Evolutionary conservation across 2,113 vertebrate species (phyloP), one percentile per base, ranked within the genome.

Genomic region (Aphelocoma coerulescens): DNA sequence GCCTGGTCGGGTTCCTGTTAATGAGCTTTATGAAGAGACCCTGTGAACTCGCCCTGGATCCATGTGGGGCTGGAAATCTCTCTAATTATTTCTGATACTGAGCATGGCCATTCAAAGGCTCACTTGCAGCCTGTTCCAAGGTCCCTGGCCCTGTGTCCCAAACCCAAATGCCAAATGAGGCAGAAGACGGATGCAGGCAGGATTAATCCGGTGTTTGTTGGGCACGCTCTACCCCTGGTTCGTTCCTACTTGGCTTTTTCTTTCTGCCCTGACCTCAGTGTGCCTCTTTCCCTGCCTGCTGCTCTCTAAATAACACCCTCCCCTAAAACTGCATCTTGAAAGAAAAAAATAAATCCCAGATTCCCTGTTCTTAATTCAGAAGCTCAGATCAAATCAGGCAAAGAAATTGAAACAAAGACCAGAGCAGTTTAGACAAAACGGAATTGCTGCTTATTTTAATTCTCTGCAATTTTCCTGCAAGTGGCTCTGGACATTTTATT

Each of bases 381-480:
- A 94, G 62, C 74, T 97, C 94, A 85, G 91, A 57, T 95, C 82
- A 71, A 97, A 97, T 96, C 92, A 92, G 86, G 62, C 63, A 63
- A 74, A 94, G 65, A 43, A 58, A 91, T 68, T 54, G 80, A 81
- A 93, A 94, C 85, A 78, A 90, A 91, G 79, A 85, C 92, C 87
- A 91, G 87, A 76, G 66, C 61, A 30, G 13, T 46, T 94, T 18
- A 58, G 44, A 59, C 65, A 51, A 77, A 87, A 59, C 65, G 3
- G 51, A 79, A 33, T 43, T 1, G 28, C 24, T 9, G 16, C 14
- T 1, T 46, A 82, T 83, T 96, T 96, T 91, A 89, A 91, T 95
- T 90, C 76, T 17, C 67, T 41, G n/a, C 82, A 59, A 65, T 91
- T 96, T 95, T 15, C 24, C 67, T 85, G 32, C 55, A 5, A 80